These are phyloP conservation scores for Apolygus lucorum DNA, from an alignment of 1,140 invertebrate genomes.

Conservation along the genomic window DNA sequence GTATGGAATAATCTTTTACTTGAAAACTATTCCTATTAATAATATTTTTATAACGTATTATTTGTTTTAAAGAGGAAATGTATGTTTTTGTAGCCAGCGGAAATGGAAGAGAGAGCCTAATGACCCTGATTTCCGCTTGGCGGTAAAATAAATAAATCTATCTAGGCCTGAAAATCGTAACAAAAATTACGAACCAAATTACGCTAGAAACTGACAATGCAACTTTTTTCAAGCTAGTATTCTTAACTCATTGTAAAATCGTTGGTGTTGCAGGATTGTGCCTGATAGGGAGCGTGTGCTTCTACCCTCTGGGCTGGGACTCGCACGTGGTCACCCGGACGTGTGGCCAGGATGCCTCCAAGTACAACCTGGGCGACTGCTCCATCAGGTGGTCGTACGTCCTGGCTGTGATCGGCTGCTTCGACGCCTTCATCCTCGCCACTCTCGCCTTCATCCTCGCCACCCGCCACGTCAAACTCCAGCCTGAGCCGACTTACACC, in stretches of 20 bases:
- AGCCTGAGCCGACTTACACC: constrained; percentile 66
- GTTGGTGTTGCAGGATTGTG: constrained; percentile 56
- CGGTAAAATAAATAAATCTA: too few relatives aligned
- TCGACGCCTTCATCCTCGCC: constrained; percentile 82
- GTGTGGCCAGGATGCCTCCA: constrained; percentile 70
- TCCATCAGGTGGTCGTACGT: constrained; percentile 91
- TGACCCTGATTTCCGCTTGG: too few relatives aligned
- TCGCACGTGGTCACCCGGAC: constrained; percentile 69
- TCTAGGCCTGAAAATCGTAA: too few relatives aligned
- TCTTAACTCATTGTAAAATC: not conserved
- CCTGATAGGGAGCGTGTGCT: constrained; percentile 71
- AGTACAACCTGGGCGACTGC: constrained; percentile 70
- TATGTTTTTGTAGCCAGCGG: too few relatives aligned
- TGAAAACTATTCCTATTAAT: too few relatives aligned
- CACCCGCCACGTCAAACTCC: constrained; percentile 72
- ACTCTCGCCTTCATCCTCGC: constrained; percentile 90
- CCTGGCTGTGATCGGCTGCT: constrained; percentile 80
- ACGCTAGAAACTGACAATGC: too few relatives aligned
- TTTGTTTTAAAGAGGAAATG: too few relatives aligned
- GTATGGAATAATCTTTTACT: too few relatives aligned
- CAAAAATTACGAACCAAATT: too few relatives aligned
- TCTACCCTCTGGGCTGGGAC: constrained; percentile 92
- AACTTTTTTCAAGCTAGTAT: too few relatives aligned
- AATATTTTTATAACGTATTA: too few relatives aligned
- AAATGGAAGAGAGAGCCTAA: too few relatives aligned